phyloP scores from a whole-genome alignment of 1,140 invertebrate species.

The Drosophila albomicans region DNA sequence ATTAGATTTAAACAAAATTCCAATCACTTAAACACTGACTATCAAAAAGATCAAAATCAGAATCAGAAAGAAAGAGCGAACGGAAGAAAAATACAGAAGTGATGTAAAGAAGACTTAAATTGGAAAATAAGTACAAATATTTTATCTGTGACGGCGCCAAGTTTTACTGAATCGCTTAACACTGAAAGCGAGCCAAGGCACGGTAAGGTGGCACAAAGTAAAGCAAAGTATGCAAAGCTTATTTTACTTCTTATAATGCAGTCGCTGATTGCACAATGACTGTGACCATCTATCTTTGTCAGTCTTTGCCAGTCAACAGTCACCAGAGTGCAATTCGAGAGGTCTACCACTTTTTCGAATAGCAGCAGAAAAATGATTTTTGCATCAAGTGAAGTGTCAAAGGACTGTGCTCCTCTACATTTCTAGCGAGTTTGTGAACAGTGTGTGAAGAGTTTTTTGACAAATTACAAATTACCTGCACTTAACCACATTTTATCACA shows the following conservation, averaged over 20 bases:
- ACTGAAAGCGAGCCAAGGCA: not conserved
- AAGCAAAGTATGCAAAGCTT: constrained; percentile 60
- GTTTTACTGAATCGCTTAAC: constrained; percentile 14
- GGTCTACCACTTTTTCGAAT: constrained; percentile 7
- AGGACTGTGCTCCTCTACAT: not conserved
- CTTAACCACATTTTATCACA: constrained; percentile 37
- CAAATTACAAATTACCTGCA: constrained; percentile 36
- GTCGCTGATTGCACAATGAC: constrained; percentile 19
- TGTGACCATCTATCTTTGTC: constrained; percentile 40
- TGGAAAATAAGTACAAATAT: not conserved
- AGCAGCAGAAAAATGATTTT: constrained; percentile 42
- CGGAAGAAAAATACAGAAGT: not conserved
- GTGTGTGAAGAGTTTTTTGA: constrained; percentile 13
- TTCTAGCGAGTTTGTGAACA: not conserved
- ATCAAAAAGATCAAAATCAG: not conserved
- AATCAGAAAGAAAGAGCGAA: not conserved
- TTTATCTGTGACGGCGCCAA: constrained; percentile 8
- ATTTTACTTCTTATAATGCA: constrained; percentile 51
- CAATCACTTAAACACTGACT: too few relatives aligned
- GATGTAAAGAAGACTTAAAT: constrained; percentile 7
- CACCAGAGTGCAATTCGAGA: not conserved
- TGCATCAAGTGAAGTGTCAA: constrained; percentile 22
- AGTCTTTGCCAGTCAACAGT: constrained; percentile 6
- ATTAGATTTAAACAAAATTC: too few relatives aligned
- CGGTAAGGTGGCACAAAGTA: constrained; percentile 6